A percentile compares a stretch with the other conserved stretches of the same genome.
Conservation (phyloP, 2,113 vertebrate genomes). For the Tricholaema leucomelas region DNA sequence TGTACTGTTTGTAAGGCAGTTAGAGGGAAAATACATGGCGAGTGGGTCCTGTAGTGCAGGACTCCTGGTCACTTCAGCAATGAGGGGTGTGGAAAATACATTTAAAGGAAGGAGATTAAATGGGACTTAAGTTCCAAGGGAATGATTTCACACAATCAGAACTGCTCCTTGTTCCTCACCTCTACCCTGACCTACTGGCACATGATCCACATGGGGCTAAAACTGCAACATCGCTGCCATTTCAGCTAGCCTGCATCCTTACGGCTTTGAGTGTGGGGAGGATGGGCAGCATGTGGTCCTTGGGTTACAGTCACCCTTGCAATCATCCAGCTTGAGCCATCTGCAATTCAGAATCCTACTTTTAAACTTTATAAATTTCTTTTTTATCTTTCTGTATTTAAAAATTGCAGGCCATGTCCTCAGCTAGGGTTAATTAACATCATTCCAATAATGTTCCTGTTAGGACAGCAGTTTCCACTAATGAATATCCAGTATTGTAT, state of each 20-base stretch:
- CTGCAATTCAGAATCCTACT: background rate
- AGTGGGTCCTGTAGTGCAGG: background rate
- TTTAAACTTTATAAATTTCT: background rate
- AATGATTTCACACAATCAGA: background rate
- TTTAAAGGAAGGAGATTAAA: background rate
- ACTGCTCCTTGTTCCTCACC: background rate
- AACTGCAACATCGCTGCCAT: too few relatives aligned
- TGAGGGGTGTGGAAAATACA: background rate
- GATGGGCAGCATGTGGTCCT: accelerated
- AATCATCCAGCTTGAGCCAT: background rate
- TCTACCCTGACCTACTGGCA: background rate
- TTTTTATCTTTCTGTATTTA: background rate
- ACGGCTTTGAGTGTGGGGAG: accelerated
- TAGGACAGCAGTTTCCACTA: conserved; percentile 14
- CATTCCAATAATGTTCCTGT: background rate
- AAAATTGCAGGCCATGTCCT: background rate
- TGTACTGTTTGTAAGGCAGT: accelerated
- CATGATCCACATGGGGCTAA: accelerated
- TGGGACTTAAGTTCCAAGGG: background rate
- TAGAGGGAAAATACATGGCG: accelerated
- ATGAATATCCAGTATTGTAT: conserved; percentile 17
- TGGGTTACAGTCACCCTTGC: background rate
- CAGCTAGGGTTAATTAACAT: conserved; percentile 28
- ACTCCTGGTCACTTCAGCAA: background rate
- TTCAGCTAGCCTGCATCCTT: background rate